Evolutionary conservation across 2,888 invertebrate genomes (phyloP).

Genomic region (Leuctra nigra): DNA sequence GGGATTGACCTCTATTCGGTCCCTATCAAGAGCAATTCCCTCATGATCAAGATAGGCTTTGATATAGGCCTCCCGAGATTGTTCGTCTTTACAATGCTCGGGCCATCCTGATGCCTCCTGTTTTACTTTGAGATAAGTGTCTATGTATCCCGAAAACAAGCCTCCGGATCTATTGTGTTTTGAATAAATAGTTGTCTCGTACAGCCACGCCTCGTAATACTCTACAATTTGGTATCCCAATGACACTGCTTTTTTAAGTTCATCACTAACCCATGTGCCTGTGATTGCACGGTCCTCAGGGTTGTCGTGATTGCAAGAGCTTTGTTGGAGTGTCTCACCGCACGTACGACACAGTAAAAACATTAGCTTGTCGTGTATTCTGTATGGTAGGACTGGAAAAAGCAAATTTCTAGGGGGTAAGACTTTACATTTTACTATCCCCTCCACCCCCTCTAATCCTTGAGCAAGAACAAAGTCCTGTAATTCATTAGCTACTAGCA

Average conservation of each 20-base stretch:
- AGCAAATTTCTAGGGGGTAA: not conserved
- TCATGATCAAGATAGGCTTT: not conserved
- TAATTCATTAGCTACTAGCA: not conserved
- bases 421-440: not conserved
- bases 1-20: slow-evolving; percentile 3
- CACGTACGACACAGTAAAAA: not conserved
- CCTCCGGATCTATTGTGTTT: too few species aligned
- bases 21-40: not conserved
- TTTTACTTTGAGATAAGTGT: slow-evolving; percentile 17
- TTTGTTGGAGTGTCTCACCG: not conserved
- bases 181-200: not conserved
- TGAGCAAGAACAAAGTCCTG: not conserved
- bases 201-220: slow-evolving; percentile 8
- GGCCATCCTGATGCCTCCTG: slow-evolving; percentile 14
- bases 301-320: not conserved
- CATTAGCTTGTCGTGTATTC: not conserved
- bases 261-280: too few species aligned
- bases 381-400: not conserved
- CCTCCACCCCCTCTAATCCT: too few species aligned
- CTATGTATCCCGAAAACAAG: too few species aligned
- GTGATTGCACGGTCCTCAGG: too few species aligned
- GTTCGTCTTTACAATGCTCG: too few species aligned
- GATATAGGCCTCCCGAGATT: too few species aligned
- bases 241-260: not conserved
- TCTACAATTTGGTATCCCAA: slow-evolving; percentile 3